Conservation (phyloP, 2,113 vertebrate species). For the Malurus elegans region DNA sequence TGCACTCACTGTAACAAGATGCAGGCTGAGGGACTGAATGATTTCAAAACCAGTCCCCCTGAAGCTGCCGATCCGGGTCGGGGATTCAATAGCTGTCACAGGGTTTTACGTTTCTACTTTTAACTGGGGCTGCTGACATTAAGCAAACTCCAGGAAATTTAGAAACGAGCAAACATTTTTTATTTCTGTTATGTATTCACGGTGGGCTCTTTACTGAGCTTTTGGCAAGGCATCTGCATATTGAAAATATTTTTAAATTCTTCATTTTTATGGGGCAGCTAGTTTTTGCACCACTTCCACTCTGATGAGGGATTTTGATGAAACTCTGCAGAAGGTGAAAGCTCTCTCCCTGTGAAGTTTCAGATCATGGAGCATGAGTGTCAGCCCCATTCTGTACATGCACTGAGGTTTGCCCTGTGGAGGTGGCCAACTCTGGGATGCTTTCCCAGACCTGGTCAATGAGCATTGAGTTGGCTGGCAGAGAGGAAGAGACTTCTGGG, state of each 20-base stretch:
- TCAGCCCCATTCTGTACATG: not conserved
- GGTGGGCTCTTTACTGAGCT: not conserved
- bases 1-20: constrained; percentile 12
- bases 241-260: constrained; percentile 19
- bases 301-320: not conserved
- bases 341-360: not conserved
- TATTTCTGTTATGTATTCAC: not conserved
- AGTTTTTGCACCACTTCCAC: not conserved
- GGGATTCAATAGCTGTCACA: constrained; percentile 24
- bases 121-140: constrained; percentile 13
- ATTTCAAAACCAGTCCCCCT: not conserved
- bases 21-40: not conserved
- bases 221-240: not conserved
- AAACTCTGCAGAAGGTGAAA: constrained; percentile 24
- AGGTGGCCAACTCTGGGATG: not conserved
- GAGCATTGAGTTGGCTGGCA: not conserved
- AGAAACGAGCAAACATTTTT: constrained; percentile 9
- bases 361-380: not conserved
- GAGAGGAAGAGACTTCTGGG: not conserved
- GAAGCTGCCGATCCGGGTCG: not conserved
- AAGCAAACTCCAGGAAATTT: constrained; percentile 49
- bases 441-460: not conserved
- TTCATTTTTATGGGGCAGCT: not conserved
- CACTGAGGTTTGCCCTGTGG: not conserved
- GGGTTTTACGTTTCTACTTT: constrained; percentile 27